phyloP scores from a whole-genome alignment of 2,888 invertebrate genomes.

The Oxyteleia sp. region DNA sequence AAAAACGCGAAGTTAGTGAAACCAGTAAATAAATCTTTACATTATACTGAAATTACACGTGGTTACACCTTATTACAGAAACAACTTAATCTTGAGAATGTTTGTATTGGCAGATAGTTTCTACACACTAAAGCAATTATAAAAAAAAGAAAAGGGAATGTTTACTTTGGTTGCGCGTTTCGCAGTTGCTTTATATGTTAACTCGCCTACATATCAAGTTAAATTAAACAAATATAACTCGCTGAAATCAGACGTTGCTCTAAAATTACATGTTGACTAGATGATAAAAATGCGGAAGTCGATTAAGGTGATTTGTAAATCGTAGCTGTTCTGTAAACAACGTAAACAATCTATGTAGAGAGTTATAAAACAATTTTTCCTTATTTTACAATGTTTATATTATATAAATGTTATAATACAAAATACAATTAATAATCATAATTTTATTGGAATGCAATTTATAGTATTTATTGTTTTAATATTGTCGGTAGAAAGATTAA shows the following conservation, averaged over 20 bases:
- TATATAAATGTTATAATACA: no score
- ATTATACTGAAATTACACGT: conserved; percentile 50
- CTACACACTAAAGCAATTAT: conserved; percentile 15
- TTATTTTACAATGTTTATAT: no score
- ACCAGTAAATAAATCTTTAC: conserved; percentile 52
- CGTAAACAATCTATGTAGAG: no score
- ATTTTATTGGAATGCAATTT: no score
- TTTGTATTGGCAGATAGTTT: conserved; percentile 31
- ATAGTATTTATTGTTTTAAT: no score
- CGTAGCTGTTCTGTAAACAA: no score
- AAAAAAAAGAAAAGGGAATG: conserved; percentile 42
- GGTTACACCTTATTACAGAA: conserved; percentile 57
- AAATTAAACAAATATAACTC: conserved; percentile 28
- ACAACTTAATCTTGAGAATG: conserved; percentile 37
- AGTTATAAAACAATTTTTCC: no score
- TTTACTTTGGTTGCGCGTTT: conserved; percentile 10
- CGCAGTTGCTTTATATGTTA: conserved; percentile 11
- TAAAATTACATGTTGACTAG: background rate
- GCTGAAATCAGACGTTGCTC: conserved; percentile 3
- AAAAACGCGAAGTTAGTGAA: conserved; percentile 38
- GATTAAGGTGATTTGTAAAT: no score
- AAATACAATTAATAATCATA: no score
- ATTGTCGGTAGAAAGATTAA: no score
- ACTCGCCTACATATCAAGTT: conserved; percentile 12
- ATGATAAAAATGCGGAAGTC: no score